Evolutionary conservation across 2,113 vertebrate genomes (phyloP), one percentile per base, ranked within the genome.

Genomic region (Corvus cornix): DNA sequence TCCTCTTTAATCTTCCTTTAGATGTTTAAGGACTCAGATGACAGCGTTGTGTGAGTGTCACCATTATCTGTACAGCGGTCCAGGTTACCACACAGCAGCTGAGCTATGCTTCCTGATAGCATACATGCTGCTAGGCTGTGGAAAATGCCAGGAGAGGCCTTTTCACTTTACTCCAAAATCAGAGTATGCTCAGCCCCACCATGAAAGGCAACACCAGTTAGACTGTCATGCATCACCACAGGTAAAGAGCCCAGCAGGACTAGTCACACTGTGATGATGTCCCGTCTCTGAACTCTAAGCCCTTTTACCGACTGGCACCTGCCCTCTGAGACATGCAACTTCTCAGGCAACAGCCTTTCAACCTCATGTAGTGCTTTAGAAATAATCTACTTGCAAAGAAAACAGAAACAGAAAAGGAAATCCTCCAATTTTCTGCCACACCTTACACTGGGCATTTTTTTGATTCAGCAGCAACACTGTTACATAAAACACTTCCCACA

Each of bases 331-430:
- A 41, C 52, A 39, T 0, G 1, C 28, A 81, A 26, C 41, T 75
- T 44, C 41, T 69, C 56, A 86, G 74, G 52, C 52, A 90, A 52
- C 30, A 96, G 80, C 60, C 55, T 78, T 67, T 28, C 35, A 94
- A 75, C 52, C 69, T 79, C 8, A 49, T 31, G 10, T 17, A 52
- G 6, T 35, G 56, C 44, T 79, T 95, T 68, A 93, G 37, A 84
- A 95, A 90, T 78, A 75, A 95, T 19, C 35, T 68, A 52, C 67
- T 92, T 79, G 33, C 11, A 78, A 88, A 84, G 55, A 93, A 89
- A 89, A 74, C n/a, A 95, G 43, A 87, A 88, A 56, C 21, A 74
- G 78, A 81, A 91, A 72, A 93, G 56, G 59, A 95, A 96, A 75
- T 70, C 37, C 73, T 91, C 63, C 48, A 17, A 11, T 62, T 52